Conservation (phyloP, 1,140 invertebrate genomes). For the Temnothorax curvispinosus region DNA sequence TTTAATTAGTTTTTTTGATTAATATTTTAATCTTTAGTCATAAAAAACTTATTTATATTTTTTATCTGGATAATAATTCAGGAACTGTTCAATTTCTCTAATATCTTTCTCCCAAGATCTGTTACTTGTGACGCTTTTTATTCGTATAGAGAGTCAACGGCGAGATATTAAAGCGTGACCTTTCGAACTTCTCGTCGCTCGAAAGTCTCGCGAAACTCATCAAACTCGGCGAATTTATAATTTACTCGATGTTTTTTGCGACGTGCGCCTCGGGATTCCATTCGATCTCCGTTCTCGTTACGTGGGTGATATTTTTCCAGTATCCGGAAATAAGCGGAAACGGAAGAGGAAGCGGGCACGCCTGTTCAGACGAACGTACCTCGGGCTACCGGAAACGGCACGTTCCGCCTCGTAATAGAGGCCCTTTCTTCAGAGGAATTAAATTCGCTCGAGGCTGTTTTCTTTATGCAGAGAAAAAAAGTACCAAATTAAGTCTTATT, state of each 20-base stretch:
- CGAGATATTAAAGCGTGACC: constrained; percentile 19
- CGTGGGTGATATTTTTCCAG: constrained; percentile 45
- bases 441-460: constrained; percentile 21
- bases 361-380: constrained; percentile 53
- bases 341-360: constrained; percentile 80
- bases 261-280: not conserved
- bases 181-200: constrained; percentile 16
- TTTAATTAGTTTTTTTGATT: not conserved
- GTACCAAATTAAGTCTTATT: not conserved
- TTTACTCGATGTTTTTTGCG: not conserved
- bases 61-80: not conserved
- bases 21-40: not conserved
- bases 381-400: constrained; percentile 23
- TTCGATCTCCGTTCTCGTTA: constrained; percentile 35
- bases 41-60: not conserved
- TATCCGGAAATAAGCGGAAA: constrained; percentile 80
- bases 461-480: not conserved
- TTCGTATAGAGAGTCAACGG: not conserved
- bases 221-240: constrained; percentile 36
- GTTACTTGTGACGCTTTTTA: not conserved
- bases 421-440: constrained; percentile 37
- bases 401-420: constrained; percentile 28
- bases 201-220: not conserved
- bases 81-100: not conserved
- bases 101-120: not conserved